Percentiles rank a stretch among this genome's conserved stretches.
Conservation (phyloP, 2,888 invertebrate species). For the Cosmia pyralina region DNA sequence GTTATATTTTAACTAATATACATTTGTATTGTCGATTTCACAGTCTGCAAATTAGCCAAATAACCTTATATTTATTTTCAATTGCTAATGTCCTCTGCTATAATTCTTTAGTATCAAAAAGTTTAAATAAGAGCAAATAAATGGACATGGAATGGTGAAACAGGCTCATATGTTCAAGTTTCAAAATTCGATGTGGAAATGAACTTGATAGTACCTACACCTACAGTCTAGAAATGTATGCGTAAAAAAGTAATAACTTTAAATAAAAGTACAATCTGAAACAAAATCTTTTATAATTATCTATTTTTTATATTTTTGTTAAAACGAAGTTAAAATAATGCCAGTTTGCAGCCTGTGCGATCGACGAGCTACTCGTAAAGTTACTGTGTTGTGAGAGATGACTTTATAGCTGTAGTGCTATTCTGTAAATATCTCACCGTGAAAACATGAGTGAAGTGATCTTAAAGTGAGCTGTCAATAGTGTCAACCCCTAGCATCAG, state of each 20-base stretch:
- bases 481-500: too few relatives aligned
- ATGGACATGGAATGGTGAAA: not conserved
- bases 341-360: slow-evolving; percentile 55
- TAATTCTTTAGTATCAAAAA: not conserved
- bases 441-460: too few relatives aligned
- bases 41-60: slow-evolving; percentile 40
- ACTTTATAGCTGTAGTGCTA: slow-evolving; percentile 30
- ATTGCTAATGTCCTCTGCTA: not conserved
- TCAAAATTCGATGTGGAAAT: not conserved
- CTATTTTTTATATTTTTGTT: not conserved
- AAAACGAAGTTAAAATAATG: not conserved
- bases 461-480: too few relatives aligned
- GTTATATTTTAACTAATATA: slow-evolving; percentile 80
- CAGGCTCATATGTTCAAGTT: not conserved
- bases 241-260: not conserved
- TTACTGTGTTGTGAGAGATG: slow-evolving; percentile 66
- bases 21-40: slow-evolving; percentile 49
- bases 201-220: too few relatives aligned
- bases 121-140: not conserved
- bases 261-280: slow-evolving; percentile 11
- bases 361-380: slow-evolving; percentile 60
- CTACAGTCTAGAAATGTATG: not conserved
- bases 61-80: not conserved
- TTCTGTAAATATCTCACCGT: too few relatives aligned
- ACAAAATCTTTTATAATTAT: not conserved